phyloP scores from a whole-genome alignment of 2,888 invertebrate genomes.

The Acholoe squamosa region DNA sequence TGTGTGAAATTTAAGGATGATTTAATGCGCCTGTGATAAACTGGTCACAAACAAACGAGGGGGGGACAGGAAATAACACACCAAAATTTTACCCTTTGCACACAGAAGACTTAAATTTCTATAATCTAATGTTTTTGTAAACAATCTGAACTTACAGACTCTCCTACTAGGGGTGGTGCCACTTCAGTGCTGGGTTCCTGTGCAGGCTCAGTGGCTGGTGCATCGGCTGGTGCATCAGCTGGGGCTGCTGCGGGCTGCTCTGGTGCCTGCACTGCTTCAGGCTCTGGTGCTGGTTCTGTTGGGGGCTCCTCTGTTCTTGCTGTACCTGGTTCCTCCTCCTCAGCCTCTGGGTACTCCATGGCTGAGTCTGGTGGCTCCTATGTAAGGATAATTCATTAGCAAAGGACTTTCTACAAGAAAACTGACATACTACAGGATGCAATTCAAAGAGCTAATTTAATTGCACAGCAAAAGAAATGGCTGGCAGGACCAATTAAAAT shows the following conservation, averaged over 20 bases:
- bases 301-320: background rate
- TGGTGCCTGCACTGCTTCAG: background rate
- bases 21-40: too few species aligned
- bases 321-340: background rate
- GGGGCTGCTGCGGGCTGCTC: background rate
- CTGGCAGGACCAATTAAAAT: too few species aligned
- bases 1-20: too few species aligned
- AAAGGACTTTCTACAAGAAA: too few species aligned
- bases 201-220: background rate
- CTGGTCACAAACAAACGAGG: too few species aligned
- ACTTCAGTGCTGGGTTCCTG: background rate
- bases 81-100: too few species aligned
- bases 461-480: too few species aligned
- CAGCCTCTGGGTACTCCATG: background rate
- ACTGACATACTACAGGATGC: too few species aligned
- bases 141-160: background rate
- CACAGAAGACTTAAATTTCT: too few species aligned
- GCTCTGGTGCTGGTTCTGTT: background rate
- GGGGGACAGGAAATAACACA: too few species aligned
- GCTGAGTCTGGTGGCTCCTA: background rate
- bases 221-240: background rate
- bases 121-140: too few species aligned
- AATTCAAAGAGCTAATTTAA: too few species aligned
- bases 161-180: background rate
- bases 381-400: background rate